phyloP scores from a whole-genome alignment of 2,113 vertebrate species.

The Mus spicilegus region DNA sequence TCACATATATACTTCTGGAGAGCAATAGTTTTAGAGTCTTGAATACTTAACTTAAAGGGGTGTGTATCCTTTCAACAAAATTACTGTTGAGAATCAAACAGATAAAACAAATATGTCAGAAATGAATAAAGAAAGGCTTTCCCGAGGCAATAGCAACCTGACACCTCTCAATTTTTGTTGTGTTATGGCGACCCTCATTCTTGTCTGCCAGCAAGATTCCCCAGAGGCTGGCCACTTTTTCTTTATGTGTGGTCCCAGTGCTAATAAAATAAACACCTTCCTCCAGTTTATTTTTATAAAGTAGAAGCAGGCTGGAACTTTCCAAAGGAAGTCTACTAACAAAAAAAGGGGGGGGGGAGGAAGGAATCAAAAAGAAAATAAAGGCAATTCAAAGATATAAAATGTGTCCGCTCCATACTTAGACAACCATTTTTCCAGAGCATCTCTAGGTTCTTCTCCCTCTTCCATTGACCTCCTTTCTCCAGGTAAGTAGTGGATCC shows the following conservation, averaged over 20 bases:
- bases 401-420: neutral
- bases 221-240: neutral
- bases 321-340: neutral
- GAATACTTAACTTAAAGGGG: constrained; percentile 1
- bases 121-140: constrained; percentile 51
- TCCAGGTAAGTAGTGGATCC: neutral
- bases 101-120: constrained; percentile 35
- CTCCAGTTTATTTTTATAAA: constrained; percentile 53
- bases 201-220: neutral
- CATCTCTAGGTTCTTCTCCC: neutral
- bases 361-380: constrained; percentile 31
- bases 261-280: constrained; percentile 42
- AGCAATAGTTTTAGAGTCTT: neutral
- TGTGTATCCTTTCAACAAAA: constrained; percentile 43
- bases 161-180: constrained; percentile 1
- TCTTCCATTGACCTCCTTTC: neutral
- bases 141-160: neutral
- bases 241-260: constrained; percentile 36
- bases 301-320: neutral
- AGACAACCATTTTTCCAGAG: constrained; percentile 31
- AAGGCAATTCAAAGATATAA: neutral
- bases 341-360: neutral
- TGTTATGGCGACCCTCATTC: neutral
- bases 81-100: constrained; percentile 15
- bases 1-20: constrained; percentile 6